These are phyloP conservation scores for Lichenostomus cassidix DNA, from an alignment of 2,113 vertebrate genomes.

Conservation along the genomic window DNA sequence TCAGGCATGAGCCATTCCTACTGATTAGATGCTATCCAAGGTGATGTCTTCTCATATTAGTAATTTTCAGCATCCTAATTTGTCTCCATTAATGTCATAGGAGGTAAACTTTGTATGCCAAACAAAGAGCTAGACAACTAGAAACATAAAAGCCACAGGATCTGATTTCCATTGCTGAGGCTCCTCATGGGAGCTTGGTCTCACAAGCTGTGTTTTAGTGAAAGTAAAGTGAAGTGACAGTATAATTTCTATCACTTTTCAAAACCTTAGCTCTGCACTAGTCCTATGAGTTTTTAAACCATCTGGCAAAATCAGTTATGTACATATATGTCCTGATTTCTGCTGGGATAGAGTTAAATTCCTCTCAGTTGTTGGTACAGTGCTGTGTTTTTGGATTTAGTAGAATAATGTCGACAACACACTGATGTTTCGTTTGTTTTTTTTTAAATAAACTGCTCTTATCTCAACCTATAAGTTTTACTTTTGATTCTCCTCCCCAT, in stretches of 20 bases:
- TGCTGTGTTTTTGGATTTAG: background rate
- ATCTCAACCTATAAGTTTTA: background rate
- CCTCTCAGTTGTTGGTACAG: background rate
- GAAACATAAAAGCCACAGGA: background rate
- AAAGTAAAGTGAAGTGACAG: background rate
- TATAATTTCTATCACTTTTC: background rate
- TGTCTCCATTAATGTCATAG: background rate
- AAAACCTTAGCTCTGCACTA: background rate
- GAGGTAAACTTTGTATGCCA: background rate
- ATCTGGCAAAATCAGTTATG: background rate
- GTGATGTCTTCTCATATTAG: background rate
- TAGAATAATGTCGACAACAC: background rate
- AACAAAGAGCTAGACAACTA: background rate
- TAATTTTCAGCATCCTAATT: background rate
- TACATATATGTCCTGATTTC: background rate
- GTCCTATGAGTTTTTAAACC: background rate
- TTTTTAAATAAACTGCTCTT: background rate
- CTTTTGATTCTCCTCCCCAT: background rate
- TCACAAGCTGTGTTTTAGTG: background rate
- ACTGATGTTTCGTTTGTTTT: background rate
- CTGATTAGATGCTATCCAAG: background rate
- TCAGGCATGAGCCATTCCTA: fast-evolving
- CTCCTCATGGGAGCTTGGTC: background rate
- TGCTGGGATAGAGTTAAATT: background rate
- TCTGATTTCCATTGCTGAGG: background rate